Base-by-base conservation (phyloP, 2,888 invertebrate genomes). In the Mimas tiliae region DNA sequence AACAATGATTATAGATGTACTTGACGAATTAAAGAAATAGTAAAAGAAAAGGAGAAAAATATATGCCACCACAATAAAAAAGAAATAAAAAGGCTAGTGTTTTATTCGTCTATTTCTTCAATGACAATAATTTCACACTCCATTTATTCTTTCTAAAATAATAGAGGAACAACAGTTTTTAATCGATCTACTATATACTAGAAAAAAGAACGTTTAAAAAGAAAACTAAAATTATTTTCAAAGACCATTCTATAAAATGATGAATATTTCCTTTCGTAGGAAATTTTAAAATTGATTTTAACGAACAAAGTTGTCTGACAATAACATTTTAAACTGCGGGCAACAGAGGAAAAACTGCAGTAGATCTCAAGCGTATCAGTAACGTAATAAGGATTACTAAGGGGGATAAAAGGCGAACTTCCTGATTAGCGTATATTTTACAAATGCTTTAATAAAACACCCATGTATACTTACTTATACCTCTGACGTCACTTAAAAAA, bases 241-340 rank as follows among this genome's bases (percentile, higher is more conserved):
- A 50, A 50, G 9, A 50, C 38, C 34, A 21, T 58, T 42, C 34
- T 16, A 58, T 9, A 19, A 19, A 9, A 50, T 34, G 16, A 42
- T 21, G 58, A 58, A 58, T 50, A 9, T 50, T 50, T 50, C 48
- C 58, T 58, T 58, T 16, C 7, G 12, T 1, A 1, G 38, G 12
- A 58, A 42, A 4, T 42, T 55, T 58, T 58, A 42, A 58, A 58
- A 58, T 55, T 38, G 55, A 55, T 58, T 55, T 58, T 58, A 58
- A 58, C 58, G 58, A 58, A 38, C 58, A 38, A 58, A 55, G 38
- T 55, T 55, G 34, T 9, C 55, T 16, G 38, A 55, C 55, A 55
- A 55, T 55, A 55, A 16, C 16, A 38, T 55, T 55, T 55, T 55
- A 19, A 55, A 33, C 4, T 16, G 55, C 38, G 38, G 19, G 19